Evolutionary conservation across 1,140 invertebrate species (phyloP), one percentile per base, ranked within the genome.

Genomic region (Whitmania pigra): DNA sequence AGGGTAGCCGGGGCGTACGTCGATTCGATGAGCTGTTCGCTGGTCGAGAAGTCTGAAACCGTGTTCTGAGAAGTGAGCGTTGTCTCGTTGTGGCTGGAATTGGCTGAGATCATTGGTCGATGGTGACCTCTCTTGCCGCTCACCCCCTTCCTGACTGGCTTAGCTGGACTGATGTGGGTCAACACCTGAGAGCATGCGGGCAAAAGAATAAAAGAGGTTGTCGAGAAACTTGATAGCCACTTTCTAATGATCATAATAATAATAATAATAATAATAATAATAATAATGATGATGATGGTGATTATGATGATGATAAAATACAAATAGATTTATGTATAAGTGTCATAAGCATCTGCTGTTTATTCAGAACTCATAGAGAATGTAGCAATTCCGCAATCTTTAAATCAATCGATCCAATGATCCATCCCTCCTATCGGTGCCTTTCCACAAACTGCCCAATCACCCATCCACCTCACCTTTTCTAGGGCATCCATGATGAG

Each of bases 401-500:
- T 31, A 13, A 1, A 63, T 31, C 43, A 17, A 11, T 49, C 29
- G 15, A 25, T 22, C 54, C 25, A 9, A 3, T 18, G 57, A n/a
- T n/a, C 57, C 22, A 63, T n/a, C n/a, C n/a, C 22, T 63, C 57
- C 9, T 20, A 57, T 9, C 54, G 2, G 20, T 57, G 9, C 20
- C 54, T 25, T 57, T 25, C 31, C 31, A 36, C 6, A 36, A 36
- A 36, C 6, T 36, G 31, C 31, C 31, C 31, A 36, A 36, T 36
- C 31, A 36, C 6, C 25, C 9, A 7, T 49, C 43, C 43, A 49
- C 43, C 88, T 92, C 88, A 93, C 91, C 88, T 92, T 91, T 81
- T 92, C 88, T 68, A 94, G 83, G 15, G 91, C 91, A 72, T 89
- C 87, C 70, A 93, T 82, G 72, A 94, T 89, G 81, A 89, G 90